Percentiles rank a stretch among this genome's conserved stretches.
phyloP scores from a whole-genome alignment of 2,888 invertebrate genomes.

The Iphiclides podalirius region DNA sequence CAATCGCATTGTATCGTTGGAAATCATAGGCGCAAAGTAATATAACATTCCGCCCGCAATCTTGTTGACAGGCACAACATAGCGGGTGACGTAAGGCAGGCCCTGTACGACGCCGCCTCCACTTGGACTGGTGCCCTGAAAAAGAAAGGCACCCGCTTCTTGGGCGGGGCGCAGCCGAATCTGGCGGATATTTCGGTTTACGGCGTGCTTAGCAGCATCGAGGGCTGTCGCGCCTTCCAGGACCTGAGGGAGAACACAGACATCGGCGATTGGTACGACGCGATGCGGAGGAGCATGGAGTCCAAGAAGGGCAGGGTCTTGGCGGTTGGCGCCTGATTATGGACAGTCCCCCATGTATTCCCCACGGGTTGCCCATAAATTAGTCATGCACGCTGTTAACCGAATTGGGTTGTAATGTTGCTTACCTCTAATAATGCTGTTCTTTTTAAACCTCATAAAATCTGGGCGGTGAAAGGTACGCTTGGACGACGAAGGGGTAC shows the following conservation, averaged over 20 bases:
- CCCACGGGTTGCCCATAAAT: too few relatives aligned
- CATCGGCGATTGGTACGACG: constrained; percentile 88
- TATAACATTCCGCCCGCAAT: too few relatives aligned
- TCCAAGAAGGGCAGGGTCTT: constrained; percentile 77
- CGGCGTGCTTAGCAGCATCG: constrained; percentile 94
- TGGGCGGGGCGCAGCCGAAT: constrained; percentile 93
- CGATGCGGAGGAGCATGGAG: constrained; percentile 83
- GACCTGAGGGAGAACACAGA: constrained; percentile 88
- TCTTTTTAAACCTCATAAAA: too few relatives aligned
- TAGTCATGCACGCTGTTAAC: too few relatives aligned
- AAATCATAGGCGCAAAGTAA: too few relatives aligned
- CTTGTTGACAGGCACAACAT: constrained; percentile 86
- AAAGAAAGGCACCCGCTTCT: constrained; percentile 85
- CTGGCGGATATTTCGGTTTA: constrained; percentile 95
- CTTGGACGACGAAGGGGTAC: too few relatives aligned
- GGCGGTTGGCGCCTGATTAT: constrained; percentile 34
- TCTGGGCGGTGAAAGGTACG: too few relatives aligned
- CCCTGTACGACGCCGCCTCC: constrained; percentile 93
- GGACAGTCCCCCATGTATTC: too few relatives aligned
- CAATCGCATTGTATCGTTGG: too few relatives aligned
- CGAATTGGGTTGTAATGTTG: too few relatives aligned
- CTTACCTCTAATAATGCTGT: too few relatives aligned
- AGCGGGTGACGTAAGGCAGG: constrained; percentile 92
- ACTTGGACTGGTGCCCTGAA: constrained; percentile 87
- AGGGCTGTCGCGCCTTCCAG: constrained; percentile 94